Evolutionary conservation across 2,797 vertebrate species (phyloP).

Genomic region (Hirundo rustica): DNA sequence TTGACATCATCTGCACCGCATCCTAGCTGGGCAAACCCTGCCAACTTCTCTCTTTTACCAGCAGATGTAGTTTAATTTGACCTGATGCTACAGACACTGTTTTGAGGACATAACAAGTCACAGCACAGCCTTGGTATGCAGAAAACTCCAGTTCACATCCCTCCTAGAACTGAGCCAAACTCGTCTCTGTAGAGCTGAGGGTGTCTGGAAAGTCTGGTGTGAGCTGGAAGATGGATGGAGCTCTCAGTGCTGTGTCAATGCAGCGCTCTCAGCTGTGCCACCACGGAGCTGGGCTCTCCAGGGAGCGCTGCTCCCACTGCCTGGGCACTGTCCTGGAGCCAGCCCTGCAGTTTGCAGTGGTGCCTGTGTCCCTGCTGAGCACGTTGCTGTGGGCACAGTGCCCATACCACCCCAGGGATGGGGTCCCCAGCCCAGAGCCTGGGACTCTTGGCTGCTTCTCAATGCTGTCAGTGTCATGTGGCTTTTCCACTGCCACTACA

Average conservation of each 20-base stretch:
- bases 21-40: background rate
- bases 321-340: background rate
- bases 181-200: accelerated
- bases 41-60: background rate
- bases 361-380: background rate
- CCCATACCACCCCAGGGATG: background rate
- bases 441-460: background rate
- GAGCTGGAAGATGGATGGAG: background rate
- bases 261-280: background rate
- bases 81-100: background rate
- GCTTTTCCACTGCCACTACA: background rate
- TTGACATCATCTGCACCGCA: background rate
- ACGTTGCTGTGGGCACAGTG: accelerated
- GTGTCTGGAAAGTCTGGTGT: background rate
- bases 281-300: background rate
- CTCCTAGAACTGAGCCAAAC: background rate
- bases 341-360: background rate
- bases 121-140: background rate
- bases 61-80: background rate
- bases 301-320: background rate
- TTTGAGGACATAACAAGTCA: background rate
- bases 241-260: background rate
- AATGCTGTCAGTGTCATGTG: accelerated
- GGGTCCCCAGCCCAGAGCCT: background rate
- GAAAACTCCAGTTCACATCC: background rate